A percentile compares a stretch with the other conserved stretches of the same genome.
phyloP scores from a whole-genome alignment of 2,797 vertebrate species.

The Mus spretus region DNA sequence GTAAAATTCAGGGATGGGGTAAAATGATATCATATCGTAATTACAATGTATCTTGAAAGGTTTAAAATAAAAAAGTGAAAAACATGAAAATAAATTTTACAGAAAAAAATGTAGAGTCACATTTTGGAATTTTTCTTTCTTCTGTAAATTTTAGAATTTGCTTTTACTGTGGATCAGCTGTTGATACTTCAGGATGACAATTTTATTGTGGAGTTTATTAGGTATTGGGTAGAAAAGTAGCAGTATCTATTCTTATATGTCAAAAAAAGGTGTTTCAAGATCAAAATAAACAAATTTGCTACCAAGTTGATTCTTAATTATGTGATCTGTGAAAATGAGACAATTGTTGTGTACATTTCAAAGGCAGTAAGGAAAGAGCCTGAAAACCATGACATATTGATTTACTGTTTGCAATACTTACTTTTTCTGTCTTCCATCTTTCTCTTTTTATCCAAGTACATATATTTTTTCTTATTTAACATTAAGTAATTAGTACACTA shows the following conservation, averaged over 20 bases:
- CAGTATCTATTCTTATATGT: background rate
- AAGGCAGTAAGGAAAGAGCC: slow-evolving; percentile 22
- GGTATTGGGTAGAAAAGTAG: background rate
- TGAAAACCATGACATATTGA: slow-evolving; percentile 37
- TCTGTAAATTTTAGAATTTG: slow-evolving; percentile 61
- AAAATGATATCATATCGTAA: background rate
- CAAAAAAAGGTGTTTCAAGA: slow-evolving; percentile 57
- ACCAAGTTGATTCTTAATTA: slow-evolving; percentile 20
- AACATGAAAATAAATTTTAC: background rate
- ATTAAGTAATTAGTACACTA: slow-evolving; percentile 19
- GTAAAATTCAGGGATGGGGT: background rate
- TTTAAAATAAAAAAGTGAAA: background rate
- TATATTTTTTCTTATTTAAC: slow-evolving; percentile 46
- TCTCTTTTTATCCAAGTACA: background rate
- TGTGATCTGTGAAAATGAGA: slow-evolving; percentile 20
- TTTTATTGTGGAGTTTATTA: slow-evolving; percentile 71
- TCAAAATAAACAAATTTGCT: slow-evolving; percentile 47
- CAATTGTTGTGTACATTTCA: slow-evolving; percentile 29
- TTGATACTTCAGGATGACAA: slow-evolving; percentile 76
- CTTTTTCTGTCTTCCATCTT: slow-evolving; percentile 30
- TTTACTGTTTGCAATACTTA: slow-evolving; percentile 41
- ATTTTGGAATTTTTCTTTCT: slow-evolving; percentile 50
- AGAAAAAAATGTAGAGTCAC: slow-evolving; percentile 12
- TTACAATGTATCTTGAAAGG: background rate
- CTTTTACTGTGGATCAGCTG: slow-evolving; percentile 79